Conservation (phyloP, 2,113 vertebrate species). For the Todiramphus saurophagus region DNA sequence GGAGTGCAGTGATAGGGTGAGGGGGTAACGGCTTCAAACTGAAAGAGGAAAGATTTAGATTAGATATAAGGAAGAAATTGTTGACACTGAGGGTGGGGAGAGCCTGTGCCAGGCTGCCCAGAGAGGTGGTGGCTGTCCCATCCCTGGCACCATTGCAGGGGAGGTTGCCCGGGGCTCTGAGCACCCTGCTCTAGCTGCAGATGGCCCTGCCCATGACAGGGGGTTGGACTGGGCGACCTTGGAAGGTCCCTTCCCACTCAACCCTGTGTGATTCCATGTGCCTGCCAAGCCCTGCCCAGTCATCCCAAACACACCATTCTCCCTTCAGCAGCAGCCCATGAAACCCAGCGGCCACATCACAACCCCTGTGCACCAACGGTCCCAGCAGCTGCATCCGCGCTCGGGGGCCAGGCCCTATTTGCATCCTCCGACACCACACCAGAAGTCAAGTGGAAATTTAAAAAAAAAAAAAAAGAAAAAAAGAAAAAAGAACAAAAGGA, state of each 20-base stretch:
- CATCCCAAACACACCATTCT: neutral
- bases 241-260: neutral
- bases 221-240: neutral
- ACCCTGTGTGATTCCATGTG: neutral
- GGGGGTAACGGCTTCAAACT: too few species aligned
- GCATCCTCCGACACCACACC: neutral
- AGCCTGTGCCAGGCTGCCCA: too few species aligned
- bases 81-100: too few species aligned
- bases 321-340: rapidly evolving
- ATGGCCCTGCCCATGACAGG: too few species aligned
- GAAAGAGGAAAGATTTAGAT: too few species aligned
- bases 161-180: too few species aligned
- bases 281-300: neutral
- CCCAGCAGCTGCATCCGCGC: neutral
- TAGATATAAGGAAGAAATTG: too few species aligned
- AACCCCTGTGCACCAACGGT: rapidly evolving
- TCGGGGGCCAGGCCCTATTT: neutral
- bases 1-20: too few species aligned
- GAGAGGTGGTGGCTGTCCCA: too few species aligned
- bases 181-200: too few species aligned
- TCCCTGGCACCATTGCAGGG: too few species aligned
- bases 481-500: rapidly evolving
- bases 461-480: neutral
- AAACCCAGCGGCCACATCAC: neutral
- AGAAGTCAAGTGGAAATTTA: neutral